Percentiles rank a stretch among this genome's conserved stretches.
Evolutionary conservation across 2,797 vertebrate species (phyloP).

Genomic region (Tenualosa thibaudeaui): DNA sequence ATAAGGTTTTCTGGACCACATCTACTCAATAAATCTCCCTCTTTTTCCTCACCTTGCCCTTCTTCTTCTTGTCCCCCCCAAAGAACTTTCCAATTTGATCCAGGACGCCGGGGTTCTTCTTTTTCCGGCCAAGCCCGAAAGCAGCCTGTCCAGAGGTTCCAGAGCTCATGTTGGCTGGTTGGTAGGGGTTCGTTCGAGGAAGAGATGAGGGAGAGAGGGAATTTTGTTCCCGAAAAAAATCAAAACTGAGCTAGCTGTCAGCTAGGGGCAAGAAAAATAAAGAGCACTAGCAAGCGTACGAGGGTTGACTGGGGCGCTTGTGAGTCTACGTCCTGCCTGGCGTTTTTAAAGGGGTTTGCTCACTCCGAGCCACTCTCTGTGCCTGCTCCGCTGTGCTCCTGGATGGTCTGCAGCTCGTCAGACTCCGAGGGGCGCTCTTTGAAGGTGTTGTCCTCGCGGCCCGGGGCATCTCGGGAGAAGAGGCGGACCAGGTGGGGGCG

Average conservation of each 20-base stretch:
- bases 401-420: slow-evolving; percentile 98
- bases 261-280: slow-evolving; percentile 40
- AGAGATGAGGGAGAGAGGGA: slow-evolving; percentile 30
- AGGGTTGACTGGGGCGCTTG: slow-evolving; percentile 58
- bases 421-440: slow-evolving; percentile 98
- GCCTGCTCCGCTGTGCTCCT: slow-evolving; percentile 86
- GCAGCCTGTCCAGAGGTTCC: slow-evolving; percentile 87
- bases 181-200: slow-evolving; percentile 47
- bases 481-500: slow-evolving; percentile 99
- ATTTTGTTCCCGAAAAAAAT: slow-evolving; percentile 57
- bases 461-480: slow-evolving; percentile 99
- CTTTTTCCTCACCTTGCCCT: slow-evolving; percentile 95
- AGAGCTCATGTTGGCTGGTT: slow-evolving; percentile 84
- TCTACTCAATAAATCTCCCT: slow-evolving; percentile 8
- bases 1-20: not conserved
- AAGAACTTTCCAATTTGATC: slow-evolving; percentile 98
- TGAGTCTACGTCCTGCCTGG: slow-evolving; percentile 82
- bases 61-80: slow-evolving; percentile 92
- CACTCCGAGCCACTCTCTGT: slow-evolving; percentile 83
- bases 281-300: slow-evolving; percentile 52
- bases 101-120: slow-evolving; percentile 91
- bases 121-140: slow-evolving; percentile 78
- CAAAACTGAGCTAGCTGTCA: slow-evolving; percentile 48
- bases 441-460: slow-evolving; percentile 99
- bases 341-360: slow-evolving; percentile 66